Base-by-base conservation (phyloP, 2,888 invertebrate species). In the Chymomyza amoena region DNA sequence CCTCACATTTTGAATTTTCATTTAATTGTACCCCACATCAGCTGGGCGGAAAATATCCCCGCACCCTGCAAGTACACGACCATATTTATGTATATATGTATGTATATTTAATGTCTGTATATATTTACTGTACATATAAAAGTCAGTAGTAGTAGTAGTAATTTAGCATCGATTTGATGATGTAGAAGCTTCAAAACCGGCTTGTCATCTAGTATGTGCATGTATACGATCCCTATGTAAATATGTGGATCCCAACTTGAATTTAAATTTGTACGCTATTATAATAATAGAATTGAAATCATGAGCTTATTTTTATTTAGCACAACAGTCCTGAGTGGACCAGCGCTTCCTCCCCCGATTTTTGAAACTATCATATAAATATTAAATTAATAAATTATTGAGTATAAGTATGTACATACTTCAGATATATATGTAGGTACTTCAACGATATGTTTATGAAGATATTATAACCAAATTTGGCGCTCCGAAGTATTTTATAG, bases 1-100 rank as follows among this genome's bases (percentile, higher is more conserved):
- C 72, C 16, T 69, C 68, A 79, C 86, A 68, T 81, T 79, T 78
- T 61, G 60, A 66, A 79, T 79, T 85, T 87, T 76, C 73, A 69
- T 80, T 85, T 64, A 57, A 70, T 65, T 79, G 83, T 85, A 79
- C 83, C 79, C 20, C 56, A 32, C 32, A 32, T 32, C 9, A 32
- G 13, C 60, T 66, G 18, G 18, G 20, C 25, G 51, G 16, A 20
- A 56, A 13, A 16, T n/a, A 10, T 20, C 7, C 2, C 54, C 20
- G 54, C 54, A 18, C 54, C 54, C 20, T 9, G 32, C 9, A 32
- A 32, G 32, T 32, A 45, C 6, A 45, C 7, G 6, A 13, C 39
- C 4, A 45, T 45, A 13, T 13, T 39, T 39, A 28, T 6, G 4
- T 45, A 15, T 13, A 45, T 45, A 13, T 4, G 6, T 45, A 45